Evolutionary conservation across 2,888 invertebrate species (phyloP).

Genomic region (Chrysodeixis includens): DNA sequence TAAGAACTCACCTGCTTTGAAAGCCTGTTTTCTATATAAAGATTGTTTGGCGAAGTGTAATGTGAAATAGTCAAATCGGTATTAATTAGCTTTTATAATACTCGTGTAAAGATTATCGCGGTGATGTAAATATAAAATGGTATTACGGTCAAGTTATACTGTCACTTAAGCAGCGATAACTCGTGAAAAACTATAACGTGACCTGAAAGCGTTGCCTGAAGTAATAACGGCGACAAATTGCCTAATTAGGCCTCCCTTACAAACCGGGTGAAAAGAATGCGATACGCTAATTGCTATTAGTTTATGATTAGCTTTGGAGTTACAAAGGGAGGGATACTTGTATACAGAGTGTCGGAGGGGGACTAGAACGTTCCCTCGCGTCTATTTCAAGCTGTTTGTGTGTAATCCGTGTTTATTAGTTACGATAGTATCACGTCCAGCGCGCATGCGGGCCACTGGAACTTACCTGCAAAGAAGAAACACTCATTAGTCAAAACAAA

Average conservation of each 20-base stretch:
- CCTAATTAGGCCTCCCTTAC: slow-evolving; percentile 7
- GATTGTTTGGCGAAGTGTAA: neutral
- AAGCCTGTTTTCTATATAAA: neutral
- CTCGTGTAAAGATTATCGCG: neutral
- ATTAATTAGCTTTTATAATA: neutral
- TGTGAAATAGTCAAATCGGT: too few species aligned
- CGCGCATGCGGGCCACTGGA: slow-evolving; percentile 62
- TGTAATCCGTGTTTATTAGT: slow-evolving; percentile 41
- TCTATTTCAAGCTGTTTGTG: slow-evolving; percentile 32
- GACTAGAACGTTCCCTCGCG: slow-evolving; percentile 25
- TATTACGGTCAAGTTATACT: neutral
- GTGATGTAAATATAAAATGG: neutral
- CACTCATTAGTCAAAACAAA: slow-evolving; percentile 23
- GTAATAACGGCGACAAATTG: neutral
- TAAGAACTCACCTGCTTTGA: neutral
- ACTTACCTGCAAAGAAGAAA: slow-evolving; percentile 71
- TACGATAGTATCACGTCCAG: slow-evolving; percentile 49
- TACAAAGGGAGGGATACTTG: neutral
- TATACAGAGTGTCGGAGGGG: neutral
- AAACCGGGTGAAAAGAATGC: neutral
- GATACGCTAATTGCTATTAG: slow-evolving; percentile 1
- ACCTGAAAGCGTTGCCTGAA: neutral
- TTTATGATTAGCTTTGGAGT: neutral
- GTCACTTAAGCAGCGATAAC: neutral
- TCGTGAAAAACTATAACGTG: slow-evolving; percentile 6